phyloP scores from a whole-genome alignment of 2,797 vertebrate species.

The Tenualosa ilisha region DNA sequence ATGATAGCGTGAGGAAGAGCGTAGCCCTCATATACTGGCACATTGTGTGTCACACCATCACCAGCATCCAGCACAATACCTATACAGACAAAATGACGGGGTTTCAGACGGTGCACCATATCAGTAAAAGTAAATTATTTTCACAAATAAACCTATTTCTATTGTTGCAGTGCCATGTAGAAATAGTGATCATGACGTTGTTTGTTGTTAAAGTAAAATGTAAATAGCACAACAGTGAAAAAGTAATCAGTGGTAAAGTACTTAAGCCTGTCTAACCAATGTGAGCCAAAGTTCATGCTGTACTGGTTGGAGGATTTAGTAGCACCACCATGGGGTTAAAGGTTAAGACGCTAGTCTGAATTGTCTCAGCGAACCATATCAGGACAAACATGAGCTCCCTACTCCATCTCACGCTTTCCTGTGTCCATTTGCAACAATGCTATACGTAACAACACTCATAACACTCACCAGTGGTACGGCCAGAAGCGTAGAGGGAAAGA shows the following conservation, averaged over 20 bases:
- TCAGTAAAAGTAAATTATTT: too few relatives aligned
- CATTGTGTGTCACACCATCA: constrained; percentile 66
- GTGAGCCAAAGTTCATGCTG: neutral
- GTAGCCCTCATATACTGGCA: constrained; percentile 76
- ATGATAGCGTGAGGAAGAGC: constrained; percentile 73
- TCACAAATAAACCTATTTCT: too few relatives aligned
- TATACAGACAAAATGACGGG: constrained; percentile 25
- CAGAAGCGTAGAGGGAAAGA: constrained; percentile 88
- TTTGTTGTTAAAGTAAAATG: neutral
- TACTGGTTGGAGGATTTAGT: neutral
- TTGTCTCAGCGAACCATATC: neutral
- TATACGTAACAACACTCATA: neutral
- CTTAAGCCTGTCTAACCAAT: neutral
- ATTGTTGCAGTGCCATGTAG: too few relatives aligned
- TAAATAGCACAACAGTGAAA: neutral
- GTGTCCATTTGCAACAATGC: neutral
- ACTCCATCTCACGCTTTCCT: neutral
- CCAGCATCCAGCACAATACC: constrained; percentile 67
- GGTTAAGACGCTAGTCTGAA: neutral
- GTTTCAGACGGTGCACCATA: neutral
- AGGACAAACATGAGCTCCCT: neutral
- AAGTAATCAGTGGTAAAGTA: neutral
- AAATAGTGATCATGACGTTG: neutral
- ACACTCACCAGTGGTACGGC: constrained; percentile 84
- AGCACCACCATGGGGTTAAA: neutral